Evolutionary conservation across 2,888 invertebrate species (phyloP), one percentile per base, ranked within the genome.

Genomic region (Orgyia antiqua): DNA sequence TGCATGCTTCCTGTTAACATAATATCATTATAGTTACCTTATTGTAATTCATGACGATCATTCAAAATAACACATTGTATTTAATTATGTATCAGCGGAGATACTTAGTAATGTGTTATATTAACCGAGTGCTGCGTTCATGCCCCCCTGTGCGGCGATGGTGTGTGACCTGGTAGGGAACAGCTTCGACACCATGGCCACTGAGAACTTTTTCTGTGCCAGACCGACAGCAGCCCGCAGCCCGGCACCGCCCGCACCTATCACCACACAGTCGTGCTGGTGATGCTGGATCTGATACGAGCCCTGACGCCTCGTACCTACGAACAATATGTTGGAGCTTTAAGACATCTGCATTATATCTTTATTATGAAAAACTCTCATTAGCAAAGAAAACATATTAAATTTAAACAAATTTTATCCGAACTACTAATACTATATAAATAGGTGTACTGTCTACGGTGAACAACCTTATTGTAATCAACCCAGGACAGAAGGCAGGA

Each of bases 151-250:
- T 0, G 98, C 98, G 10, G 99, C 99, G 5, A 99, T 97, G 1
- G 99, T 99, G 71, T 99, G 99, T 1, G 98, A 98, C 37, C 98
- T 88, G 2, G 98, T 99, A 0, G 99, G 99, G 66, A 99, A 99
- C 27, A 99, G 86, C 83, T 99, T 99, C 10, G 97, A 94, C 36
- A 99, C 90, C 23, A 98, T 94, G 1, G 99, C 99, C 1, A 98
- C 98, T 40, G 94, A 93, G 74, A 98, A 98, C 4, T 98, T 95
- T 58, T 93, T 92, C 47, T 95, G 93, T 0, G 97, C 97, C 13
- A 98, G 83, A 23, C 98, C 98, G 57, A 98, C 95, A 0, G 98
- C 97, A 0, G 98, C 95, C 11, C 99, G 89, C 0, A 99, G 88
- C 1, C 99, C 99, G 0, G 98, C 96, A 0, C 99, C 99, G 8